phyloP scores from a whole-genome alignment of 2,113 vertebrate species.

The Dascyllus trimaculatus region DNA sequence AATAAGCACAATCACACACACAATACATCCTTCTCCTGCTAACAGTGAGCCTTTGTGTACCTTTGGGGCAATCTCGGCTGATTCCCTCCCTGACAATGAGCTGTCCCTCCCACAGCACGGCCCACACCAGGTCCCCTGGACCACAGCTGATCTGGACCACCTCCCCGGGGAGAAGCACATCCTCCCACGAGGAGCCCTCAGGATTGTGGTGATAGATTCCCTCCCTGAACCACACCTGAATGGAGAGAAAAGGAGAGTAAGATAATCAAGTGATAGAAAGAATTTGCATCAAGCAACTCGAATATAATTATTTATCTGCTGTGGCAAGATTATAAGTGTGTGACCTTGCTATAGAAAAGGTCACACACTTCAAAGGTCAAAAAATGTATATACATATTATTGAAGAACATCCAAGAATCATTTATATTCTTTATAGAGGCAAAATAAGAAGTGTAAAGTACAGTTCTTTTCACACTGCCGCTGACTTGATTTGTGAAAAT shows the following conservation, averaged over 20 bases:
- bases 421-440: not conserved
- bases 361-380: too few relatives aligned
- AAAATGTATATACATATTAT: too few relatives aligned
- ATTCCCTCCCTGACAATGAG: slow-evolving; percentile 95
- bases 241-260: not conserved
- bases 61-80: slow-evolving; percentile 90
- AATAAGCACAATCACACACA: not conserved
- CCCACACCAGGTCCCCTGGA: slow-evolving; percentile 94
- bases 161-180: slow-evolving; percentile 90
- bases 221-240: slow-evolving; percentile 95
- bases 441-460: not conserved
- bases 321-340: too few relatives aligned
- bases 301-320: not conserved
- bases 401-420: too few relatives aligned
- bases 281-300: not conserved
- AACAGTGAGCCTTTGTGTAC: slow-evolving; percentile 64
- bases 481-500: not conserved
- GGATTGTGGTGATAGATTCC: slow-evolving; percentile 91
- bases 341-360: too few relatives aligned
- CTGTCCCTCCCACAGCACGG: slow-evolving; percentile 96
- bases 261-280: not conserved
- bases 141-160: slow-evolving; percentile 98
- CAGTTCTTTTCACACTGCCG: not conserved
- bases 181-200: slow-evolving; percentile 91
- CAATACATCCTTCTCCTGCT: not conserved